Evolutionary conservation across 2,888 invertebrate genomes (phyloP), one percentile per base, ranked within the genome.

Genomic region (Seira musarum): DNA sequence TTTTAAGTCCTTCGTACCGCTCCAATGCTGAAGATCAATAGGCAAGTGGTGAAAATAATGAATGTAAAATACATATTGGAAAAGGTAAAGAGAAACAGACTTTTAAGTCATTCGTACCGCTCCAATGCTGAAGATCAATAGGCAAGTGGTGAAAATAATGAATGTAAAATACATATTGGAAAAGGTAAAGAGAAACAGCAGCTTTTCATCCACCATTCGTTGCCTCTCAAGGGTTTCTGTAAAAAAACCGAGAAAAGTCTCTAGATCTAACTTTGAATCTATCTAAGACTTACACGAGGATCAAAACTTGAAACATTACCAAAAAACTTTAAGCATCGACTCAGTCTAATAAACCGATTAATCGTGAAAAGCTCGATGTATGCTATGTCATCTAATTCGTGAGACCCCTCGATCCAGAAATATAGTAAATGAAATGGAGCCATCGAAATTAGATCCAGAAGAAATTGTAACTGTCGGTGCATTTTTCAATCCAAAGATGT

Each of bases 301-400:
- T n/a, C n/a, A n/a, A n/a, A n/a, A n/a, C n/a, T n/a, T n/a, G n/a
- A n/a, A n/a, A n/a, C n/a, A n/a, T n/a, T n/a, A 83, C 81, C 60
- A 15, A 83, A 76, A 65, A 85, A 83, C 15, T 49, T 60, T 40
- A 49, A 72, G 1, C 69, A 70, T 15, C 84, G 71, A 10, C 35
- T 63, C 0, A 82, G 22, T n/a, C 84, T 76, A 22, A 84, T n/a
- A 57, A 83, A 82, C 8, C 80, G 78, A 64, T 84, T 83, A 8
- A 83, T 65, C 10, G 83, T 74, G 22, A 72, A 84, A 40, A 60
- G 84, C 17, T 80, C 82, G 17, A 84, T 53, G 2, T 25, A 40
- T 1, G 73, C 71, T 1, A 85, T 66, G 1, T 24, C 21, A 1
- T 2, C 17, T 0, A 86, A 35, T 13, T 61, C 73, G 21, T 76